These are phyloP conservation scores for Catamblyrhynchus diadema DNA, from an alignment of 2,797 vertebrate species.

Conservation along the genomic window DNA sequence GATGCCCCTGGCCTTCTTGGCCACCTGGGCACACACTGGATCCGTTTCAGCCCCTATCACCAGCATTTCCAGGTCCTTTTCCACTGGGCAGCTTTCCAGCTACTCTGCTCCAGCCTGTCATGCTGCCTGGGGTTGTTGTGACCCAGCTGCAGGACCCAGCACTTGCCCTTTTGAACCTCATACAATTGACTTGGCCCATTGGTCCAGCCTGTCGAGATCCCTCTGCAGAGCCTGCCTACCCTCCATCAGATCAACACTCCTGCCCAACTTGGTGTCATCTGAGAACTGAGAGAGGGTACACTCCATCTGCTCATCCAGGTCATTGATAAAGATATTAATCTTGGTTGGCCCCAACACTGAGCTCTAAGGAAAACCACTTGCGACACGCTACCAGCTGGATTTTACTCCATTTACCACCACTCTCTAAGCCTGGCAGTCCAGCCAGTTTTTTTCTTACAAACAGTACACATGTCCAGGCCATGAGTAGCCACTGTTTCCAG, in stretches of 20 bases:
- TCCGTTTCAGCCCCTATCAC: not conserved
- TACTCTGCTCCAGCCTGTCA: not conserved
- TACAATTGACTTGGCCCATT: not conserved
- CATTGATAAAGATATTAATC: not conserved
- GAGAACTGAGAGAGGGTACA: not conserved
- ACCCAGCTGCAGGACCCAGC: not conserved
- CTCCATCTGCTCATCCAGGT: not conserved
- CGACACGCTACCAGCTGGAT: accelerated
- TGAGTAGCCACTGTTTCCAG: not conserved
- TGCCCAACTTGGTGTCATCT: not conserved
- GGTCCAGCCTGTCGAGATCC: not conserved
- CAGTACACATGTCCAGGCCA: not conserved
- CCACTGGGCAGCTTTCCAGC: not conserved
- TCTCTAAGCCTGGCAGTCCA: not conserved
- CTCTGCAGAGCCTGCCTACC: not conserved
- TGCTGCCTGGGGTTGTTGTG: accelerated
- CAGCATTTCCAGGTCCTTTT: not conserved
- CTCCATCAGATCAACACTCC: not conserved
- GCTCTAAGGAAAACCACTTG: not conserved
- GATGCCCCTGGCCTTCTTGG: not conserved
- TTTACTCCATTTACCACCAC: not conserved
- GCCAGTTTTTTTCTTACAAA: not conserved
- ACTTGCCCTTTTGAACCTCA: not conserved
- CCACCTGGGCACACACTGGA: too few species aligned
- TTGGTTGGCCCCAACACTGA: not conserved